Percentiles rank a stretch among this genome's conserved stretches.
These are phyloP conservation scores for Phalera bucephala DNA, from an alignment of 2,888 invertebrate genomes.

Conservation along the genomic window DNA sequence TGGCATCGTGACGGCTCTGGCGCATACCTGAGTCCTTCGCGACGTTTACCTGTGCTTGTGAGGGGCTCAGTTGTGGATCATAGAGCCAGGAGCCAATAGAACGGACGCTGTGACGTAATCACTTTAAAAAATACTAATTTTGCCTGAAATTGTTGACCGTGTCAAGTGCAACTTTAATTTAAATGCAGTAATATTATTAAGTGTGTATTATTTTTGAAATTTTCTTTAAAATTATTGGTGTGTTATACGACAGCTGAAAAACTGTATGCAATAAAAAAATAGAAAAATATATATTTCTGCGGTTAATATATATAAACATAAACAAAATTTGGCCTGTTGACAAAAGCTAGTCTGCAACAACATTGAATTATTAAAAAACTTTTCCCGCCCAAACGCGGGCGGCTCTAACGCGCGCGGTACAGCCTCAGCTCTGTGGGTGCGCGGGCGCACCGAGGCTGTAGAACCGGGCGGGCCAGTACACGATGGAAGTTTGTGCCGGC, in stretches of 20 bases:
- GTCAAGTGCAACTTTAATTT: no score
- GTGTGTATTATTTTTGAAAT: no score
- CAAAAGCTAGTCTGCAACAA: no score
- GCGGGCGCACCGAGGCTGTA: slow-evolving; percentile 61
- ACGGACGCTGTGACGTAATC: slow-evolving; percentile 17
- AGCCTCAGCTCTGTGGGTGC: slow-evolving; percentile 52
- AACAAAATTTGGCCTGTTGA: no score
- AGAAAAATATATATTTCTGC: no score
- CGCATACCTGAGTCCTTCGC: slow-evolving; percentile 72
- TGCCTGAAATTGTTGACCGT: no score
- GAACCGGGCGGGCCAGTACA: slow-evolving; percentile 70
- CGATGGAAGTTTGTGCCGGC: slow-evolving; percentile 69
- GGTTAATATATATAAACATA: no score
- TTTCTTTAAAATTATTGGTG: no score
- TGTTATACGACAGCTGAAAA: no score
- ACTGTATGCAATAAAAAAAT: no score
- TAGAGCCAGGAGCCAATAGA: slow-evolving; percentile 46
- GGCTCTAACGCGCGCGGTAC: slow-evolving; percentile 31
- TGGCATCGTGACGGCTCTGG: slow-evolving; percentile 36
- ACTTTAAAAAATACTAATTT: no score
- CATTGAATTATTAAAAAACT: not conserved
- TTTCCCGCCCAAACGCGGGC: slow-evolving; percentile 49
- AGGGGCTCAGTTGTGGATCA: slow-evolving; percentile 40
- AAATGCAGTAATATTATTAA: no score
- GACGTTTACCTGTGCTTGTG: slow-evolving; percentile 68